Conservation (phyloP, 2,113 vertebrate species). For the Hyperopisus bebe region DNA sequence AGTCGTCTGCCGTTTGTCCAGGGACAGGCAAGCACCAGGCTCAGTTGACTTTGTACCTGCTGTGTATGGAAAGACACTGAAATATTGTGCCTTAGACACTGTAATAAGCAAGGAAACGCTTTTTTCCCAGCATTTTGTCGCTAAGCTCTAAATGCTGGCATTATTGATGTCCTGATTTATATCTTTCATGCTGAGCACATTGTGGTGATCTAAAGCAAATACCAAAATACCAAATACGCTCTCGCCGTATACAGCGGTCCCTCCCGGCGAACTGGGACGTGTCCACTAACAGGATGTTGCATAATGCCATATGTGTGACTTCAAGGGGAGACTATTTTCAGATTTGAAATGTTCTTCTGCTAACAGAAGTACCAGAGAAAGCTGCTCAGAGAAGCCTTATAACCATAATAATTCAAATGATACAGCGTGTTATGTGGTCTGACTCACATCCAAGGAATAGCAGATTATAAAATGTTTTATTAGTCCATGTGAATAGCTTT, state of each 20-base stretch:
- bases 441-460: slow-evolving; percentile 35
- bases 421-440: slow-evolving; percentile 32
- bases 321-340: background rate
- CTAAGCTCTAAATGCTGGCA: slow-evolving; percentile 18
- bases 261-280: background rate
- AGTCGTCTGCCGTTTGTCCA: slow-evolving; percentile 35
- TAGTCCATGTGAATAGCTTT: slow-evolving; percentile 33
- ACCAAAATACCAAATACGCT: background rate
- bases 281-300: slow-evolving; percentile 19
- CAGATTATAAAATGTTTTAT: slow-evolving; percentile 45
- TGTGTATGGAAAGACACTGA: background rate
- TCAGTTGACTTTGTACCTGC: background rate
- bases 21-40: slow-evolving; percentile 38
- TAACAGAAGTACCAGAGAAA: background rate
- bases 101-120: slow-evolving; percentile 54
- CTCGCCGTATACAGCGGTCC: background rate
- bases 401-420: slow-evolving; percentile 33
- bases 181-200: background rate
- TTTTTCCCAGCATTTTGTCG: slow-evolving; percentile 39
- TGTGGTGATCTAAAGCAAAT: background rate
- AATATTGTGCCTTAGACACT: slow-evolving; percentile 20
- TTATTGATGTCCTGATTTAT: background rate
- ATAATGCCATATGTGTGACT: slow-evolving; percentile 11
- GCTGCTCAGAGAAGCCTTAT: slow-evolving; percentile 3
- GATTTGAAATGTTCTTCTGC: background rate